A percentile compares a stretch with the other conserved stretches of the same genome.
phyloP scores from a whole-genome alignment of 2,888 invertebrate genomes.

The Anodontia alba region DNA sequence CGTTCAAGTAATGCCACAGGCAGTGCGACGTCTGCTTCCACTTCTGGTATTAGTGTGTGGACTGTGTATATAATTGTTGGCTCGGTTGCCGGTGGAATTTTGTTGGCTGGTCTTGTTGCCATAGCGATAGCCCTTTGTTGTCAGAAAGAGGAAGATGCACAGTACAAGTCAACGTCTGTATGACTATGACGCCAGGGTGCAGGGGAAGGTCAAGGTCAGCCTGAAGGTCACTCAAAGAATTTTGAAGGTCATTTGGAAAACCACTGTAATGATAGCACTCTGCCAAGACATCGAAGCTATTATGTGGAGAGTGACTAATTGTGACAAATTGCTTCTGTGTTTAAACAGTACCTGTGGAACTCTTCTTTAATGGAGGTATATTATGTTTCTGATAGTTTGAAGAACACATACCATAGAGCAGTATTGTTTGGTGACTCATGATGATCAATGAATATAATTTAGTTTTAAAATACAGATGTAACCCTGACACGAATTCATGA shows the following conservation, averaged over 20 bases:
- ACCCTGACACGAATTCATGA: too few species aligned
- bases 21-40: not conserved
- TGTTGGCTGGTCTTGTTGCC: conserved; percentile 76
- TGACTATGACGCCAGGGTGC: conserved; percentile 68
- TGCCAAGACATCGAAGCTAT: conserved; percentile 37
- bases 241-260: conserved; percentile 17
- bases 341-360: not conserved
- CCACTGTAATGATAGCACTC: conserved; percentile 19
- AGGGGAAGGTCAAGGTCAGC: conserved; percentile 34
- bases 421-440: too few species aligned
- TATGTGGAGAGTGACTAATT: conserved; percentile 34
- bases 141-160: conserved; percentile 69
- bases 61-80: conserved; percentile 81
- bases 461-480: too few species aligned
- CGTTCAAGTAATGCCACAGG: conserved; percentile 3
- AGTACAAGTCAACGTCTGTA: conserved; percentile 79
- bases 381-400: too few species aligned
- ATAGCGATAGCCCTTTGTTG: conserved; percentile 78
- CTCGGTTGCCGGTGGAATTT: conserved; percentile 76
- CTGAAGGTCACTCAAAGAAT: not conserved
- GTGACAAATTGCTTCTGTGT: not conserved
- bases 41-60: conserved; percentile 70
- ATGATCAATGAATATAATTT: too few species aligned
- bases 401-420: too few species aligned
- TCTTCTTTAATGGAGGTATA: too few species aligned